These are phyloP conservation scores for Urechis unicinctus DNA, from an alignment of 2,888 invertebrate genomes.

Conservation along the genomic window DNA sequence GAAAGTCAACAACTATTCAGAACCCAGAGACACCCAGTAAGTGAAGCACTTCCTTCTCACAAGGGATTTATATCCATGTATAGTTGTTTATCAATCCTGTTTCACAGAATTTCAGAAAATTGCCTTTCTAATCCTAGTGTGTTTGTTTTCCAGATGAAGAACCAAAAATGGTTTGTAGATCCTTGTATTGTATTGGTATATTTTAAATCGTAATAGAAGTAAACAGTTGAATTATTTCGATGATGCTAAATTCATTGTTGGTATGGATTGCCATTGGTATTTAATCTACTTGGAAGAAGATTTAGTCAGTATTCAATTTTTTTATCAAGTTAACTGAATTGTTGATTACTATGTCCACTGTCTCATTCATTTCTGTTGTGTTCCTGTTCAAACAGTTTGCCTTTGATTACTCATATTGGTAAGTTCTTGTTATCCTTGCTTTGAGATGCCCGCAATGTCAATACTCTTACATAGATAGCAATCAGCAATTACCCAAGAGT, in stretches of 20 bases:
- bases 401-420: constrained; percentile 51
- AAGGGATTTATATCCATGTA: too few species aligned
- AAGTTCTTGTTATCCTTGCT: constrained; percentile 21
- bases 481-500: too few species aligned
- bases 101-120: too few species aligned
- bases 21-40: constrained; percentile 23
- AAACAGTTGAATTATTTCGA: too few species aligned
- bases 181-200: background rate
- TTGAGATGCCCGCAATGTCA: too few species aligned
- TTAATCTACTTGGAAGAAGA: too few species aligned
- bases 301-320: too few species aligned
- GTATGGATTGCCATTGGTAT: too few species aligned
- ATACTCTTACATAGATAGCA: too few species aligned
- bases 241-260: too few species aligned
- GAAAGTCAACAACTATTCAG: constrained; percentile 29
- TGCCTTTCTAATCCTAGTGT: too few species aligned
- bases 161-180: constrained; percentile 21
- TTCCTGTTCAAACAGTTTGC: constrained; percentile 29
- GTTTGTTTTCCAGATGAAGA: constrained; percentile 23
- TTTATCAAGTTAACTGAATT: background rate
- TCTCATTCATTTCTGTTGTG: background rate
- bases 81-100: too few species aligned
- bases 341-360: background rate
- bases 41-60: constrained; percentile 2
- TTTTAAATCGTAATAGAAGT: background rate